These are phyloP conservation scores for Sesamia inferens DNA, from an alignment of 2,888 invertebrate species.

Conservation along the genomic window DNA sequence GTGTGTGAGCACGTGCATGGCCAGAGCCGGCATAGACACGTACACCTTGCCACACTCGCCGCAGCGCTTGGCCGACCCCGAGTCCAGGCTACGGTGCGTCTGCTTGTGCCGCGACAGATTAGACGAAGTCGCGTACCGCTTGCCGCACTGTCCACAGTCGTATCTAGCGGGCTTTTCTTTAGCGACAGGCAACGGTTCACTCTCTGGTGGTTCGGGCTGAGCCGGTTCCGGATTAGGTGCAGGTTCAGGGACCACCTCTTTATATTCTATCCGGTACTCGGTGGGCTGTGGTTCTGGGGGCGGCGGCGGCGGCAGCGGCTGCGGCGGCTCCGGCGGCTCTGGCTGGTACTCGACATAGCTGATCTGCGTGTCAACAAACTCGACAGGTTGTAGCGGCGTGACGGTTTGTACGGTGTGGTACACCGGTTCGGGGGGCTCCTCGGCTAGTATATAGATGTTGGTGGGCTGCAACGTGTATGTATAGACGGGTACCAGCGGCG, in stretches of 20 bases:
- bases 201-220: conserved; percentile 51
- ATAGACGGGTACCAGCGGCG: conserved; percentile 82
- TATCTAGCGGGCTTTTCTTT: conserved; percentile 95
- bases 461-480: conserved; percentile 92
- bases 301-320: conserved; percentile 23
- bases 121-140: conserved; percentile 96
- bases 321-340: conserved; percentile 37
- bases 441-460: conserved; percentile 80
- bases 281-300: conserved; percentile 29
- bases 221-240: conserved; percentile 41
- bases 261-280: conserved; percentile 59
- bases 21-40: conserved; percentile 99
- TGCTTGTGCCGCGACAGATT: conserved; percentile 97
- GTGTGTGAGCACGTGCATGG: conserved; percentile 99
- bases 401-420: conserved; percentile 77
- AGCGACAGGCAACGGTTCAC: conserved; percentile 40
- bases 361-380: conserved; percentile 76
- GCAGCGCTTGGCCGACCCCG: conserved; percentile 97
- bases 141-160: conserved; percentile 93
- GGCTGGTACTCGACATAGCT: conserved; percentile 77
- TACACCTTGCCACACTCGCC: conserved; percentile 98
- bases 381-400: conserved; percentile 73
- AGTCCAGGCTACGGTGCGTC: conserved; percentile 97
- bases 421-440: conserved; percentile 76
- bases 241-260: conserved; percentile 45